Evolutionary conservation across 1,140 invertebrate species (phyloP).

Genomic region (Ceratosolen fusciceps): DNA sequence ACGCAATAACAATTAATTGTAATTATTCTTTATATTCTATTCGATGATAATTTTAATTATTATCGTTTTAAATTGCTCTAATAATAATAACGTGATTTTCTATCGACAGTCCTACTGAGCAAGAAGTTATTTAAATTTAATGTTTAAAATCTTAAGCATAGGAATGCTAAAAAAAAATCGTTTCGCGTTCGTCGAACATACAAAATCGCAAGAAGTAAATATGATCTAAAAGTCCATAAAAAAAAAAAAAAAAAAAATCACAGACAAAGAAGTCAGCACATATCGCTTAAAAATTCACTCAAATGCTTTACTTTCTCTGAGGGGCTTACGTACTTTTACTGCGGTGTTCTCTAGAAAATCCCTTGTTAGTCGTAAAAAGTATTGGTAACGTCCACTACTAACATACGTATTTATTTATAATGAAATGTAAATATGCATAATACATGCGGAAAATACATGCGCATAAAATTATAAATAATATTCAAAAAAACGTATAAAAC

Average conservation of each 20-base stretch:
- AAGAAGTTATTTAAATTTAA: too few relatives aligned
- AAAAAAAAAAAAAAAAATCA: too few relatives aligned
- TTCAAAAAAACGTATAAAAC: neutral
- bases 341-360: neutral
- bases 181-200: too few relatives aligned
- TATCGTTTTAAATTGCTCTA: too few relatives aligned
- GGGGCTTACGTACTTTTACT: neutral
- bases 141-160: too few relatives aligned
- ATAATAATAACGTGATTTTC: too few relatives aligned
- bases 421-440: conserved; percentile 1
- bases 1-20: too few relatives aligned
- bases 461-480: neutral
- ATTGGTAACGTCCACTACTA: neutral
- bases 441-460: neutral
- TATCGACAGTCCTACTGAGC: too few relatives aligned
- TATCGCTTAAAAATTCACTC: conserved; percentile 27
- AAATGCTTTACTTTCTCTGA: neutral
- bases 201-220: neutral
- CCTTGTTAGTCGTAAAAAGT: conserved; percentile 32
- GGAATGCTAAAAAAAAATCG: too few relatives aligned
- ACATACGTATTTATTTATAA: too few relatives aligned
- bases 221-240: neutral
- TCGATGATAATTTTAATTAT: too few relatives aligned
- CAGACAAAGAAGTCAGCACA: neutral
- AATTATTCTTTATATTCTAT: too few relatives aligned